Base-by-base conservation (phyloP, 1,140 invertebrate species). In the Frieseomelitta varia region DNA sequence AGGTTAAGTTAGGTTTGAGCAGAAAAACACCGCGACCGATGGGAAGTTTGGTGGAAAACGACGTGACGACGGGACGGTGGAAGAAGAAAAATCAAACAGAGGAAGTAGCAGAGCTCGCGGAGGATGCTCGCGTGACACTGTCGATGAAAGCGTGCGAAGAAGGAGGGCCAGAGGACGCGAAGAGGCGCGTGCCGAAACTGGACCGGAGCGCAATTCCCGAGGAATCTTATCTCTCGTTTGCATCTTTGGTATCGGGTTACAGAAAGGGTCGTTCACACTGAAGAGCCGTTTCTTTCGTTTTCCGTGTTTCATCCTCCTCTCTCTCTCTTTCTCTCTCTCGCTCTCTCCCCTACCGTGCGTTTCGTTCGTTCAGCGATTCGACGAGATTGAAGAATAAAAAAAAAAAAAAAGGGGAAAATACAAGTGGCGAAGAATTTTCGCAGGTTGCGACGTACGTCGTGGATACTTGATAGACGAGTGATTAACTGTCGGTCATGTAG, bases 101-200 rank as follows among this genome's bases (percentile, higher is more conserved):
- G 69, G 78, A 6, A 24, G 39, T 4, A 0, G 58, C 58, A 34
- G 47, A 73, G 53, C 55, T 27, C 53, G 56, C 19, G 10, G 56
- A 81, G 71, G 73, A 81, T 39, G 79, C 71, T 81, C 79, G 79
- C 79, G 79, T 75, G 71, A 21, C 39, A 47, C 71, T 67, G 79
- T 81, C 56, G 67, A 74, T 73, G 71, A 15, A 79, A 79, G 65
- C 55, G 19, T 24, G 67, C 67, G 24, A 53, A 27, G 11, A 17
- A 47, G n/a, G 11, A 27, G 51, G 39, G n/a, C n/a, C 14, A 47
- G 76, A 65, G 55, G 84, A 79, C 84, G 75, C 58, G 85, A 87
- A 47, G 85, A 91, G 93, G 92, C 93, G 90, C 93, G 93, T 93
- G 93, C 93, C 93, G 91, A 93, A 93, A 93, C 89, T 92, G 88